These are phyloP conservation scores for Chiroxiphia lanceolata DNA, from an alignment of 2,797 vertebrate genomes.

Conservation along the genomic window DNA sequence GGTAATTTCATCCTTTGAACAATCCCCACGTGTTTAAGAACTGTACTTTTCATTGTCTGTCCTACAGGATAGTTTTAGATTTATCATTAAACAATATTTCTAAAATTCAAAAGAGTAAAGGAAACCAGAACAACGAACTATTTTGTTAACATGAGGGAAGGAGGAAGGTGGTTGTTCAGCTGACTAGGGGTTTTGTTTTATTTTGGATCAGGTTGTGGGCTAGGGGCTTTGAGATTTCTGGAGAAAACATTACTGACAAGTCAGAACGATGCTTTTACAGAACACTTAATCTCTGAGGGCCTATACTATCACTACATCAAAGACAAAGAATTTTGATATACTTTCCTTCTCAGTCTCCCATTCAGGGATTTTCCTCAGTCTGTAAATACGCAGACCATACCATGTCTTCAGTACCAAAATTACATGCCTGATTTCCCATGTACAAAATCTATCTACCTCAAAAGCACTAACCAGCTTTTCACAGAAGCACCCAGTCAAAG, in stretches of 20 bases:
- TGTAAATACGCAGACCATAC: fast-evolving
- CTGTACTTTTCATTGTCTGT: background rate
- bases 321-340: background rate
- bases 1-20: background rate
- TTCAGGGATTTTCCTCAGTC: background rate
- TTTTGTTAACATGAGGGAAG: background rate
- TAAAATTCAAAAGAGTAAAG: background rate
- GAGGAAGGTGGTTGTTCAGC: background rate
- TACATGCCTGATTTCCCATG: background rate
- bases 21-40: background rate
- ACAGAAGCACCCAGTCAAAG: background rate
- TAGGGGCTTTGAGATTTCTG: background rate
- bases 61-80: background rate
- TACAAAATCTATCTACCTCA: background rate
- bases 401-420: background rate
- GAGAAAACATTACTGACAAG: background rate
- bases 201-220: background rate
- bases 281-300: background rate
- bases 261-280: background rate
- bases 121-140: background rate
- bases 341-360: background rate
- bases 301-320: background rate
- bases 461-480: background rate
- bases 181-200: background rate
- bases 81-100: background rate